Percentiles rank a stretch among this genome's conserved stretches.
Conservation (phyloP, 2,888 invertebrate genomes). For the Pristionchus maxplancki region DNA sequence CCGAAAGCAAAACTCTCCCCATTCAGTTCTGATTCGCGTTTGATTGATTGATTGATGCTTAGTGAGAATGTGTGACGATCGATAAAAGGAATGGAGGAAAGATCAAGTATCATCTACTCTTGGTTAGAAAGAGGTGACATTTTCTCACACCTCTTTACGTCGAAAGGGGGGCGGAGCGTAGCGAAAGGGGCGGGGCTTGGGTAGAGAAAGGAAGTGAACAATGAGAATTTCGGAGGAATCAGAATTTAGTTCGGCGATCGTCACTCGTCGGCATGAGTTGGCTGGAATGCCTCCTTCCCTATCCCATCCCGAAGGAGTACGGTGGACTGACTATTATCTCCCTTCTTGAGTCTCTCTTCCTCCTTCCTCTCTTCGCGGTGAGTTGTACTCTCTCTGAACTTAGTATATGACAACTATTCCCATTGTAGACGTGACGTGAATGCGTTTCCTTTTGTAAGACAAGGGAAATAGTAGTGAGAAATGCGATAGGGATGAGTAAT, state of each 20-base stretch:
- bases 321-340: neutral
- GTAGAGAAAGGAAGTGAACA: neutral
- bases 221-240: neutral
- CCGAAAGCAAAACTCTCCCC: no score
- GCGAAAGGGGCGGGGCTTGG: neutral
- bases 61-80: neutral
- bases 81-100: neutral
- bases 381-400: neutral
- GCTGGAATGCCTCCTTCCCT: neutral
- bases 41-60: no score
- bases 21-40: no score
- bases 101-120: neutral
- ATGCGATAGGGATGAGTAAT: neutral
- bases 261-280: neutral
- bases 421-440: neutral
- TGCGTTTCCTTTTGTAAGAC: no score
- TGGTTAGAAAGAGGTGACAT: neutral
- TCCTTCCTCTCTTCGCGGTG: neutral
- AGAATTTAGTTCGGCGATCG: no score
- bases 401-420: neutral
- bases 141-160: neutral
- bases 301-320: neutral
- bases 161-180: neutral
- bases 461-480: no score
- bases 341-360: neutral